Base-by-base conservation (phyloP, 2,888 invertebrate genomes). In the Bugulina stolonifera region DNA sequence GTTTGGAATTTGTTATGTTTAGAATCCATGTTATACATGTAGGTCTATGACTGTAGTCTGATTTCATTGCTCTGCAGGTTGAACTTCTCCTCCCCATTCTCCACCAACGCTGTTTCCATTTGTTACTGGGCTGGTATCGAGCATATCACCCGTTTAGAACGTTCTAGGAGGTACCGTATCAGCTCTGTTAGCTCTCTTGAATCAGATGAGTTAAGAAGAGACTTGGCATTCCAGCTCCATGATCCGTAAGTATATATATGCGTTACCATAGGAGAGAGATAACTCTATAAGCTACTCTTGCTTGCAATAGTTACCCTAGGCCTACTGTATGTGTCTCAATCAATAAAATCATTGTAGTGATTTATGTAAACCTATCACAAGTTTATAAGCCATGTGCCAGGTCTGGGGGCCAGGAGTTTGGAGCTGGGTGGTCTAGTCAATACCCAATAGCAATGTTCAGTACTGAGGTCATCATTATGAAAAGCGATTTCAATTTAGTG, bases 81-180 rank as follows among this genome's bases (percentile, higher is more conserved):
- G 73, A 80, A 94, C 85, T 96, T 96, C 83, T 94, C 94, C 23
- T 97, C 97, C 54, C 91, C 98, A 0, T 93, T 93, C 83, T 96
- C 95, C 0, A 96, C 94, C 77, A 98, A 98, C 86, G 93, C 94
- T 35, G 92, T 97, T 0, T 94, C 95, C 72, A 96, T 97, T 77
- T 95, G 94, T 82, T 89, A 90, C 76, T 91, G 93, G 78, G 89
- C 94, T 64, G 92, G 93, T 1, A 85, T 96, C 43, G 85, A 86
- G 55, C 88, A 90, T 82, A 88, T 98, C 1, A 87, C 86, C 1
- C 88, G 97, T 72, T 86, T 98, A 72, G 98, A 98, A 86, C 87
- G 89, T 52, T 92, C 93, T 0, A 89, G 89, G 1, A 87, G 93
- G 77, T 57, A 70, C 22, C 25, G 43, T 27, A 14, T 52, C 2